Evolutionary conservation across 1,140 invertebrate species (phyloP).

Genomic region (Lysiphlebus fabarum): DNA sequence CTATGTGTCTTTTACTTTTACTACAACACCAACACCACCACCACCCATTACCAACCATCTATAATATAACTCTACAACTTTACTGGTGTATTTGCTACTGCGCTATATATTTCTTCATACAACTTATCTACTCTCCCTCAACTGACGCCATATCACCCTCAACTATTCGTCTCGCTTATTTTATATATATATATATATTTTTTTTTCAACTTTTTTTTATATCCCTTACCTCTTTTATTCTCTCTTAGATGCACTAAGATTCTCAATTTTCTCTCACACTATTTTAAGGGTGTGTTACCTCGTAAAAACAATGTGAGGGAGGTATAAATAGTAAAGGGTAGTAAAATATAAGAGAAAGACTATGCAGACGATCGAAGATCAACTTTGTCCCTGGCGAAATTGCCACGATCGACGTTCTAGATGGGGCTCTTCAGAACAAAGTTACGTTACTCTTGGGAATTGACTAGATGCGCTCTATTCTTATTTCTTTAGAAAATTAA

Average conservation of each 20-base stretch:
- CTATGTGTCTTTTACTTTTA: no score
- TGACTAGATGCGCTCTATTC: conserved; percentile 12
- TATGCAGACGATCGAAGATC: conserved; percentile 21
- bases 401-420: conserved; percentile 21
- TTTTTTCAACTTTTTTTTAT: neutral
- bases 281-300: conserved; percentile 19
- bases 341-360: neutral
- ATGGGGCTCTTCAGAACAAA: conserved; percentile 20
- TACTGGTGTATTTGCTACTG: conserved; percentile 1
- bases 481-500: conserved; percentile 16
- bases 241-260: neutral
- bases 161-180: conserved; percentile 13
- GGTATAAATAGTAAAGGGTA: neutral
- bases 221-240: neutral
- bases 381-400: conserved; percentile 25
- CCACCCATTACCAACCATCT: neutral
- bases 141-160: conserved; percentile 17
- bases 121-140: conserved; percentile 6
- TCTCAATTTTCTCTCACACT: neutral
- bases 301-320: conserved; percentile 26
- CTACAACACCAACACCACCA: conserved; percentile 1
- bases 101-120: neutral
- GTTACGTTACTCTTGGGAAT: conserved; percentile 20
- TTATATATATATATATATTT: neutral
- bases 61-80: neutral